A percentile compares a stretch with the other conserved stretches of the same genome.
Evolutionary conservation across 2,113 vertebrate genomes (phyloP).

Genomic region (Hemichromis elongatus): DNA sequence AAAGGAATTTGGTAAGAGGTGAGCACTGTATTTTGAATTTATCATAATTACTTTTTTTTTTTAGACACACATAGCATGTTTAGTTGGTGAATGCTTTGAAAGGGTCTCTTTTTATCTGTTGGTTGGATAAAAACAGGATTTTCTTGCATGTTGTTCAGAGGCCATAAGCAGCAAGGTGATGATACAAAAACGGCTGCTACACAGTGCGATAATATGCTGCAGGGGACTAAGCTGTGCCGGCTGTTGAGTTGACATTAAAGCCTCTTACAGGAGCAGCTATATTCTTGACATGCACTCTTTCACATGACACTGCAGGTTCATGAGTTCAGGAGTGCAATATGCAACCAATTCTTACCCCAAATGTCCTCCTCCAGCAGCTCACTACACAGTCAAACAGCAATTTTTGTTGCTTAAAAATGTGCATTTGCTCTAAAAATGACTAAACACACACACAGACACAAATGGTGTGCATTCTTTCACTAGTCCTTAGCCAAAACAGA

Average conservation of each 20-base stretch:
- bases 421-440: background rate
- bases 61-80: background rate
- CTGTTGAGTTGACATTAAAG: conserved; percentile 38
- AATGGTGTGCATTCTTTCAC: background rate
- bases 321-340: background rate
- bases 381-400: background rate
- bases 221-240: conserved; percentile 24
- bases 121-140: background rate
- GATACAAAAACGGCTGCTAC: conserved; percentile 37
- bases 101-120: background rate
- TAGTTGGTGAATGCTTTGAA: background rate
- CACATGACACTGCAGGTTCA: conserved; percentile 28
- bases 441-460: background rate
- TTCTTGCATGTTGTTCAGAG: background rate
- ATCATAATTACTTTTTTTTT: background rate
- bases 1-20: background rate
- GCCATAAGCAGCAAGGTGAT: background rate
- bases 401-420: background rate
- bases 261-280: conserved; percentile 11
- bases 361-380: background rate
- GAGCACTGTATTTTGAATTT: background rate
- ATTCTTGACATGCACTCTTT: conserved; percentile 6
- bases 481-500: background rate
- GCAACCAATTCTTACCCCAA: background rate
- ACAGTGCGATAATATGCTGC: conserved; percentile 26